phyloP scores from a whole-genome alignment of 2,797 vertebrate species.

The Botia almorhae region DNA sequence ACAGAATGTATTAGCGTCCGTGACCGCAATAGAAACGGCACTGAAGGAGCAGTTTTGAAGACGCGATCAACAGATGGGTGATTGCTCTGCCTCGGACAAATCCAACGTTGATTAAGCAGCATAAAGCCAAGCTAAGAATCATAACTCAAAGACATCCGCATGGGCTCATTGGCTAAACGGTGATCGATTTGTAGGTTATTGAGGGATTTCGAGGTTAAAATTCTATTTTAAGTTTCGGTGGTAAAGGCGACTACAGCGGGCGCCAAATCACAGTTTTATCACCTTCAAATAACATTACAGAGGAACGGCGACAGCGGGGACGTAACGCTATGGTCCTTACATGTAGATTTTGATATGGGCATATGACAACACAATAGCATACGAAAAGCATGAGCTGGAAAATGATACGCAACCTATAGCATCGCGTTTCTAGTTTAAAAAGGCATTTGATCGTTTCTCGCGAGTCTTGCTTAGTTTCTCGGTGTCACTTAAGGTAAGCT shows the following conservation, averaged over 20 bases:
- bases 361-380: not conserved
- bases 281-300: constrained; percentile 46
- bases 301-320: constrained; percentile 9
- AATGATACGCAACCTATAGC: not conserved
- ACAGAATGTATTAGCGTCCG: constrained; percentile 10
- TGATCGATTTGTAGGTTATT: constrained; percentile 9
- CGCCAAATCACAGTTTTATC: constrained; percentile 57
- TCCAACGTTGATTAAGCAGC: constrained; percentile 29
- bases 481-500: not conserved
- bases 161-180: not conserved
- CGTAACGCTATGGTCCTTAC: not conserved
- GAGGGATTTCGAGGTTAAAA: not conserved
- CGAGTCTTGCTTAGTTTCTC: not conserved
- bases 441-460: not conserved
- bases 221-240: constrained; percentile 38
- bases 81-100: constrained; percentile 30
- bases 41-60: constrained; percentile 39
- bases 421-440: not conserved
- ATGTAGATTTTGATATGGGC: not conserved
- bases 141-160: constrained; percentile 3
- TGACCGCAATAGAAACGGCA: not conserved
- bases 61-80: constrained; percentile 79
- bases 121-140: not conserved
- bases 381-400: too few relatives aligned
- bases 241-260: constrained; percentile 57